phyloP scores from a whole-genome alignment of 2,113 vertebrate species.

The Lagopus muta region DNA sequence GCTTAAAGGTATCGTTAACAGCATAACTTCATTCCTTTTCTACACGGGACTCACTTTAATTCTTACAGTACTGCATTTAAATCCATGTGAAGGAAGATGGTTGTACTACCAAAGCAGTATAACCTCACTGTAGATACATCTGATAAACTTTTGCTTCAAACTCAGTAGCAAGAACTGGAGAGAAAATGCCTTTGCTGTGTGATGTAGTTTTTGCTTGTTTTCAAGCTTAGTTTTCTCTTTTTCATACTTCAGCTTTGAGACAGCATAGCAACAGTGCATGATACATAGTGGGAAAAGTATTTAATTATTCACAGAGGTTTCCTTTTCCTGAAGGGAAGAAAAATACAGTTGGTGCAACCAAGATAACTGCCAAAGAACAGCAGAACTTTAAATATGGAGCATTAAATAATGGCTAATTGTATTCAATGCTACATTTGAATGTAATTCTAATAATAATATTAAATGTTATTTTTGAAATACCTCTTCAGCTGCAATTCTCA shows the following conservation, averaged over 20 bases:
- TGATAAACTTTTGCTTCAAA: not conserved
- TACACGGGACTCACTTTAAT: not conserved
- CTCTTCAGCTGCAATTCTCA: not conserved
- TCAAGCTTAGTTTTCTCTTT: not conserved
- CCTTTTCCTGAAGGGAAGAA: not conserved
- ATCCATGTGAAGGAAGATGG: not conserved
- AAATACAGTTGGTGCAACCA: not conserved
- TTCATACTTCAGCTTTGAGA: not conserved
- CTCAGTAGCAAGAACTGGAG: not conserved
- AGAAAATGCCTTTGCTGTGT: not conserved
- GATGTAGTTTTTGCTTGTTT: not conserved
- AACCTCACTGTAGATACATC: not conserved
- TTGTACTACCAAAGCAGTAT: not conserved
- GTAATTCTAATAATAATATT: constrained; percentile 56
- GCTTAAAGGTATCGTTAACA: not conserved
- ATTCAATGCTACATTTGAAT: constrained; percentile 19
- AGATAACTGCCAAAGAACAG: constrained; percentile 26
- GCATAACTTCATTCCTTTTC: not conserved
- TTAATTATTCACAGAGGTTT: not conserved
- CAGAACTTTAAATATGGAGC: not conserved
- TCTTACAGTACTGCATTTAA: not conserved
- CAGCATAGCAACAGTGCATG: not conserved
- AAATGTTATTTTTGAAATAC: constrained; percentile 68
- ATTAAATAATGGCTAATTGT: constrained; percentile 10
- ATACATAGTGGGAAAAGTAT: not conserved